A percentile compares a stretch with the other conserved stretches of the same genome.
Evolutionary conservation across 2,113 vertebrate genomes (phyloP).

Genomic region (Corythaeola cristata): DNA sequence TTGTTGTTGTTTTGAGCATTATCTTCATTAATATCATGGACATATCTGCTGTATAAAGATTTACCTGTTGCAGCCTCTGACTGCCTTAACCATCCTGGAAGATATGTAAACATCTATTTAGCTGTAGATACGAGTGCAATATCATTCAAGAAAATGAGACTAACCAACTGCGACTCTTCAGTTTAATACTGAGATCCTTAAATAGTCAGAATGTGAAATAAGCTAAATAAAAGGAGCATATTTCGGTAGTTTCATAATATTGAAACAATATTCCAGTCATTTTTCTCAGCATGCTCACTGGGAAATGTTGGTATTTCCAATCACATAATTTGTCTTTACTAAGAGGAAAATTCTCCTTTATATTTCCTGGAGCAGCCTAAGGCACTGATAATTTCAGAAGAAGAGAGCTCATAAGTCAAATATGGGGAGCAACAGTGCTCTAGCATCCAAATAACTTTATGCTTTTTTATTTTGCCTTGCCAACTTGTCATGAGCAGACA

Average conservation of each 20-base stretch:
- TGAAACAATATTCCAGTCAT: constrained; percentile 44
- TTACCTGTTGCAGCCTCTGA: neutral
- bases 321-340: constrained; percentile 23
- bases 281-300: constrained; percentile 55
- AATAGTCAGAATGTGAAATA: constrained; percentile 20
- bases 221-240: constrained; percentile 7
- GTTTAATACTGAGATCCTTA: constrained; percentile 7
- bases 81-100: neutral
- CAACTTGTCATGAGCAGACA: neutral
- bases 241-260: constrained; percentile 23
- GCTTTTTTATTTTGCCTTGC: constrained; percentile 8
- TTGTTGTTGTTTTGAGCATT: neutral
- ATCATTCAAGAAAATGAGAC: neutral
- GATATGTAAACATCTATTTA: neutral
- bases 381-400: constrained; percentile 15
- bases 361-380: constrained; percentile 34
- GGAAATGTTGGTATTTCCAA: constrained; percentile 22
- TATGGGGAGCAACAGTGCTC: neutral
- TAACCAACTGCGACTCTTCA: neutral
- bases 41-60: neutral
- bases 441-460: neutral
- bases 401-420: constrained; percentile 26
- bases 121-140: neutral
- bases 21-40: neutral
- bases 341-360: constrained; percentile 9